Percentiles rank a stretch among this genome's conserved stretches.
phyloP scores from a whole-genome alignment of 2,113 vertebrate genomes.

The Phaethornis superciliosus region DNA sequence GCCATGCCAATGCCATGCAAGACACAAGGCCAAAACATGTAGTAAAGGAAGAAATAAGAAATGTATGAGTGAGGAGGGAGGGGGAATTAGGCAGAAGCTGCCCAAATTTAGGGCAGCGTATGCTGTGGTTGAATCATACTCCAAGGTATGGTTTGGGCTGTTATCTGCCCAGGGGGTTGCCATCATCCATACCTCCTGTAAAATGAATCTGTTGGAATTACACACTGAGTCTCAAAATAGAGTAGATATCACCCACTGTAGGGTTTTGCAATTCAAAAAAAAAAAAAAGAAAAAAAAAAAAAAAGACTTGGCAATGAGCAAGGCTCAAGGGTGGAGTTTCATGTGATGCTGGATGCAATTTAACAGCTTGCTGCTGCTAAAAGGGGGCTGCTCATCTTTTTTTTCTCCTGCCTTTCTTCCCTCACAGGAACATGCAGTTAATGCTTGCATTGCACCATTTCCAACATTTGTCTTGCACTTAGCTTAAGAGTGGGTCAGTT shows the following conservation, averaged over 20 bases:
- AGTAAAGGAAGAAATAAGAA: not conserved
- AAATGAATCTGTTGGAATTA: constrained; percentile 28
- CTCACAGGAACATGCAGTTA: not conserved
- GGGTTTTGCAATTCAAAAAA: not conserved
- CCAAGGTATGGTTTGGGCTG: not conserved
- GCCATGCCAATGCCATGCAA: not conserved
- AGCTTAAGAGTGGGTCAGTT: not conserved
- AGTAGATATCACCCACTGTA: not conserved
- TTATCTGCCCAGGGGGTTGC: constrained; percentile 12
- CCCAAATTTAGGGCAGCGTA: constrained; percentile 17
- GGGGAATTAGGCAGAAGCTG: not conserved
- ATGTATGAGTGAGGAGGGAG: not conserved
- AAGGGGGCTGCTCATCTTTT: not conserved
- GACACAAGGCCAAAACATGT: not conserved
- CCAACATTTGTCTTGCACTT: not conserved
- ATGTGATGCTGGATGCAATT: not conserved
- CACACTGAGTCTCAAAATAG: constrained; percentile 11
- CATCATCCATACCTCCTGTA: not conserved
- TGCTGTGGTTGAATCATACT: not conserved
- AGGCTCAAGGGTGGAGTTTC: not conserved
- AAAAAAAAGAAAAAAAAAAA: not conserved
- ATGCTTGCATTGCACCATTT: not conserved
- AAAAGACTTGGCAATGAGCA: not conserved
- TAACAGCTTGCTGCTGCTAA: constrained; percentile 9
- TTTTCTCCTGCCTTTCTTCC: not conserved